A percentile compares a stretch with the other conserved stretches of the same genome.
These are phyloP conservation scores for Ramphastos sulfuratus DNA, from an alignment of 2,113 vertebrate genomes.

Conservation along the genomic window DNA sequence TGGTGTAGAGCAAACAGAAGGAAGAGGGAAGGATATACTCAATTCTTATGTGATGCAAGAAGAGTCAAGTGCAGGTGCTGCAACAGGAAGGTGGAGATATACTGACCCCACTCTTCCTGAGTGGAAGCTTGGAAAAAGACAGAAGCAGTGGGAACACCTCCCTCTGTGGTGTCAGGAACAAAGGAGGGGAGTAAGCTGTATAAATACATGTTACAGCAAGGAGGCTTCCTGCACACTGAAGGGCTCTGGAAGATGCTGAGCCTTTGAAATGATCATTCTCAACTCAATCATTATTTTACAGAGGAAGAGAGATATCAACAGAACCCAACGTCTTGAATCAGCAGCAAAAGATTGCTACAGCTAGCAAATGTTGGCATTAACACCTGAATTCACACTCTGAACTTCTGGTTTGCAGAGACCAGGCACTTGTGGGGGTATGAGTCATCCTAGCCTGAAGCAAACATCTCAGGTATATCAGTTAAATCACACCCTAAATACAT, in stretches of 20 bases:
- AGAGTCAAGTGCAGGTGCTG: not conserved
- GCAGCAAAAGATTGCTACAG: not conserved
- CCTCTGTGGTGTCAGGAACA: accelerated
- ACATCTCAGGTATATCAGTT: not conserved
- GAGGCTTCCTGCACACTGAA: not conserved
- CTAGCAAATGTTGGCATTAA: not conserved
- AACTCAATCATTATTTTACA: not conserved
- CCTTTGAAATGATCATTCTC: not conserved
- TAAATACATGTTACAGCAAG: not conserved
- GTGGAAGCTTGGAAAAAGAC: not conserved
- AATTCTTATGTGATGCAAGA: not conserved
- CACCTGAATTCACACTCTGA: not conserved
- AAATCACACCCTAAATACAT: not conserved
- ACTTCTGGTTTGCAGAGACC: not conserved
- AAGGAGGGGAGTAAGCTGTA: not conserved
- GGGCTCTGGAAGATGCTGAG: not conserved
- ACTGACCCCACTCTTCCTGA: not conserved
- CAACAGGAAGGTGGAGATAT: not conserved
- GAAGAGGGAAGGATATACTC: not conserved
- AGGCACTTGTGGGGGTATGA: not conserved
- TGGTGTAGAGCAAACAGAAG: not conserved
- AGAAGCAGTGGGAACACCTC: not conserved
- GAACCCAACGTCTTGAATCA: not conserved
- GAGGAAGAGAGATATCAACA: not conserved
- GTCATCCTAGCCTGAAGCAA: not conserved